Evolutionary conservation across 2,113 vertebrate genomes (phyloP).

Genomic region (Toxostoma redivivum): DNA sequence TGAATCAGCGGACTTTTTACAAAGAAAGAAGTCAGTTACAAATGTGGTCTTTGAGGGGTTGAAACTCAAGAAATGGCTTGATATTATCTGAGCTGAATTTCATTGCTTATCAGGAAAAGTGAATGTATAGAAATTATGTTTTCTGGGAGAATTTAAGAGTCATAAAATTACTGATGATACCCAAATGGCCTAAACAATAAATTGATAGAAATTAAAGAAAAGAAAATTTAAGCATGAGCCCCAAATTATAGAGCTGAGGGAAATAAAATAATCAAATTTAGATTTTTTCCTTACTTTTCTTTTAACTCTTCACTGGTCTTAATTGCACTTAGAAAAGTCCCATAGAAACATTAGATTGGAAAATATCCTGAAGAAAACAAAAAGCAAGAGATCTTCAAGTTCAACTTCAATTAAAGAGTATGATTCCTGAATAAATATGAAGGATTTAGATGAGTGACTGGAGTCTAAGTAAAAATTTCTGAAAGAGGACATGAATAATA

Average conservation of each 20-base stretch:
- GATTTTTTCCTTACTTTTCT: background rate
- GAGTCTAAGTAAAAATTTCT: background rate
- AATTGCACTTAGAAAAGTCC: background rate
- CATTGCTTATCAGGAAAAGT: background rate
- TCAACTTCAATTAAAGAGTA: background rate
- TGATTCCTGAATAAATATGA: slow-evolving; percentile 25
- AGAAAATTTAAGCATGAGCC: background rate
- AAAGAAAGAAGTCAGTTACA: background rate
- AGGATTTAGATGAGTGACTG: background rate
- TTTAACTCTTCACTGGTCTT: background rate
- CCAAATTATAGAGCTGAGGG: background rate
- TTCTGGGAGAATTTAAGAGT: background rate
- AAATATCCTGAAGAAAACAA: background rate
- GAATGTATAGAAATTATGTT: background rate
- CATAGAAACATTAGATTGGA: background rate
- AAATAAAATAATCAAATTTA: background rate
- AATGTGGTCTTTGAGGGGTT: background rate
- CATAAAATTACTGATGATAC: background rate
- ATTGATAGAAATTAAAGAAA: background rate
- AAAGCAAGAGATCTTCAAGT: background rate
- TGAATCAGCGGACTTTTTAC: background rate
- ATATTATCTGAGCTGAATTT: background rate
- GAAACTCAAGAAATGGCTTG: background rate
- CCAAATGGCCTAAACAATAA: background rate
- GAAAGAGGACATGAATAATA: slow-evolving; percentile 4